Evolutionary conservation across 2,113 vertebrate genomes (phyloP).

Genomic region (Cercocebus atys): DNA sequence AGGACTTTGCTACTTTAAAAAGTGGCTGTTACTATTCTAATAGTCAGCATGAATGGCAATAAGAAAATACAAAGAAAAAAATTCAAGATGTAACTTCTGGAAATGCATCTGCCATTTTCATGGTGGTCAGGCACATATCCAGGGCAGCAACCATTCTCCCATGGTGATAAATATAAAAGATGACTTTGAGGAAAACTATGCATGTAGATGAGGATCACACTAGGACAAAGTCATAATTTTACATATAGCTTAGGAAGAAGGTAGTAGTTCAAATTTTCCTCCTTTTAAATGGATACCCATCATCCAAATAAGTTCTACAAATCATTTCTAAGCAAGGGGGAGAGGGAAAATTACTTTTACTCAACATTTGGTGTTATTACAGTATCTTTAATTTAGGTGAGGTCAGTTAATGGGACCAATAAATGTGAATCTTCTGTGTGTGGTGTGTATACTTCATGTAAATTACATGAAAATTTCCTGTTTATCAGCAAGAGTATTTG

Average conservation of each 20-base stretch:
- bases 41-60: constrained; percentile 27
- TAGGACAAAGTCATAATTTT: constrained; percentile 80
- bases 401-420: neutral
- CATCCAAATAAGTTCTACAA: constrained; percentile 64
- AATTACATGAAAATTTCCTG: neutral
- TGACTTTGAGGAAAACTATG: constrained; percentile 76
- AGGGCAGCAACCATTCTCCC: constrained; percentile 58
- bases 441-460: neutral
- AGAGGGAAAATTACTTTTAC: neutral
- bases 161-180: constrained; percentile 79
- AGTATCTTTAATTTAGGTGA: constrained; percentile 18
- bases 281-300: constrained; percentile 62
- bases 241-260: constrained; percentile 47
- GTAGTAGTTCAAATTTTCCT: constrained; percentile 72
- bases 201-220: constrained; percentile 76
- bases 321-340: constrained; percentile 49
- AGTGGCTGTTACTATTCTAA: constrained; percentile 50
- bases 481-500: neutral
- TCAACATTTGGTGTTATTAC: neutral
- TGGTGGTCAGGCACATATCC: constrained; percentile 71
- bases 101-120: constrained; percentile 65
- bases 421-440: neutral
- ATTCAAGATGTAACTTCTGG: constrained; percentile 54
- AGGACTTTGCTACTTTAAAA: constrained; percentile 67
- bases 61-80: constrained; percentile 51